Percentiles rank a stretch among this genome's conserved stretches.
Evolutionary conservation across 53 echinoderm and acorn worm genomes (phyloP).

Genomic region (Temnopleurus reevesii): DNA sequence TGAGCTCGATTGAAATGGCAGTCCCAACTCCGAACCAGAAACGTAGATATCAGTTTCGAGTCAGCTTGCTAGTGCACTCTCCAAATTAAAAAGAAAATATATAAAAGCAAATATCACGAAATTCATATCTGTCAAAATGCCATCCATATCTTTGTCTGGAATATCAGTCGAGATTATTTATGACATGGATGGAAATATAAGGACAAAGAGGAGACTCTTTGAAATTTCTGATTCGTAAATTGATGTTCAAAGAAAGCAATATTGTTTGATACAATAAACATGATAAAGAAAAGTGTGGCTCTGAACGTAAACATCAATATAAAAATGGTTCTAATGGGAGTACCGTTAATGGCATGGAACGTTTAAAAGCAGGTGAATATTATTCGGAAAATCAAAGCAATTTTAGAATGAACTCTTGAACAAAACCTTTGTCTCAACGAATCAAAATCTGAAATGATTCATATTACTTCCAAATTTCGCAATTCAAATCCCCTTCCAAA

Average conservation of each 20-base stretch:
- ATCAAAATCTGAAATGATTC: no score
- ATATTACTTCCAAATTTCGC: no score
- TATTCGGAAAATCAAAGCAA: no score
- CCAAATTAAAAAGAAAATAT: slow-evolving; percentile 8
- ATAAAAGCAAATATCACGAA: slow-evolving; percentile 21
- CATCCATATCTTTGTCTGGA: background rate
- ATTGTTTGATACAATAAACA: background rate
- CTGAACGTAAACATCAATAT: no score
- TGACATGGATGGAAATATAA: background rate
- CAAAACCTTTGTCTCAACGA: no score
- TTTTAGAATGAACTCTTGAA: no score
- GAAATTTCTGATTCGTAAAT: background rate
- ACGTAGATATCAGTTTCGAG: background rate
- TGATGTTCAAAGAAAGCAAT: background rate
- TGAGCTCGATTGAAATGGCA: background rate
- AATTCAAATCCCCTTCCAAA: no score
- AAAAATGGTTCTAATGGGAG: no score
- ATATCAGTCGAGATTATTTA: background rate
- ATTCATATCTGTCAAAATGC: slow-evolving; percentile 20
- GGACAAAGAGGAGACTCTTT: background rate
- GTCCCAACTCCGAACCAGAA: background rate
- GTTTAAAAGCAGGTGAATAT: no score
- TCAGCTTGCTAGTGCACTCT: background rate
- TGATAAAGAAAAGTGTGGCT: no score
- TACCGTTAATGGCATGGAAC: no score